A percentile compares a stretch with the other conserved stretches of the same genome.
phyloP scores from a whole-genome alignment of 2,888 invertebrate genomes.

The Troides aeacus region DNA sequence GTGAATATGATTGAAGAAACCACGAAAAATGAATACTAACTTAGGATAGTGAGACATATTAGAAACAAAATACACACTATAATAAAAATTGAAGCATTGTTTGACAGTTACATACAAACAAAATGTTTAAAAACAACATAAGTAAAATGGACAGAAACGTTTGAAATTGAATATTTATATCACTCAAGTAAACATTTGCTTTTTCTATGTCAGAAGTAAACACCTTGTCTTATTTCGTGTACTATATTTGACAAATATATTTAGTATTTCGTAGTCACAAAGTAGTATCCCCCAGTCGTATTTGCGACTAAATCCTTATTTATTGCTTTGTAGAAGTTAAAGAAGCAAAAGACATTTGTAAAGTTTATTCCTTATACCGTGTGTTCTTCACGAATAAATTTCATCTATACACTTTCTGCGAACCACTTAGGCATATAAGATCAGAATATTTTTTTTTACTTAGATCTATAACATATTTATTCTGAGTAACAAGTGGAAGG shows the following conservation, averaged over 20 bases:
- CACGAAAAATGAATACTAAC: too few species aligned
- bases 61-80: too few species aligned
- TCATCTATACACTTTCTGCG: not conserved
- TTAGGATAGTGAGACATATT: too few species aligned
- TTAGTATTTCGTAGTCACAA: slow-evolving; percentile 7
- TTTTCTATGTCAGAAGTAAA: too few species aligned
- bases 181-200: too few species aligned
- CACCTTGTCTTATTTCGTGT: too few species aligned
- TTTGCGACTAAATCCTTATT: slow-evolving; percentile 26
- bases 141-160: too few species aligned
- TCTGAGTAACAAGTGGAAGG: not conserved
- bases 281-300: slow-evolving; percentile 1
- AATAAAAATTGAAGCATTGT: too few species aligned
- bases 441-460: not conserved
- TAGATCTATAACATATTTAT: not conserved
- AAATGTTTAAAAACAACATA: too few species aligned
- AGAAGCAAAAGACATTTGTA: slow-evolving; percentile 17
- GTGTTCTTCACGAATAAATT: slow-evolving; percentile 23
- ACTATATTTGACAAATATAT: not conserved
- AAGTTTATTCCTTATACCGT: slow-evolving; percentile 18
- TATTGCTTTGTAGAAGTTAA: slow-evolving; percentile 25
- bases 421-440: not conserved
- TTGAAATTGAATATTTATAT: too few species aligned
- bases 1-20: too few species aligned
- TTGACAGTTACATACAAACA: too few species aligned